These are phyloP conservation scores for Heteronetta atricapilla DNA, from an alignment of 2,113 vertebrate genomes.

Conservation along the genomic window DNA sequence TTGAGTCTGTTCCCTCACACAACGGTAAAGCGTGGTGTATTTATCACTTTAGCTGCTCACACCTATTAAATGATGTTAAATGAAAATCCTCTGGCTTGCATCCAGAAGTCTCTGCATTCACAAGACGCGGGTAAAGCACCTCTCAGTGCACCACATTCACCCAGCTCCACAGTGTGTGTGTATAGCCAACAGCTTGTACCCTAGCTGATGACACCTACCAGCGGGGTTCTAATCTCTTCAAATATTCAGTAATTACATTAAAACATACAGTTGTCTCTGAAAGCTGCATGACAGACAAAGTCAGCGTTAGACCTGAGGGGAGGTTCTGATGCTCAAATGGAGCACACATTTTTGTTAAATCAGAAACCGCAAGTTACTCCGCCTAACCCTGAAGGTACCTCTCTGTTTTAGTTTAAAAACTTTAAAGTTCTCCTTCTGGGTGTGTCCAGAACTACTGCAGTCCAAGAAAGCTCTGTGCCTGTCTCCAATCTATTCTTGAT, in stretches of 20 bases:
- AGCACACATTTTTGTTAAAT: neutral
- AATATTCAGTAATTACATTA: neutral
- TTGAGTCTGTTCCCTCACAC: neutral
- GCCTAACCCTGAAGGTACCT: slow-evolving; percentile 36
- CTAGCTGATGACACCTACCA: neutral
- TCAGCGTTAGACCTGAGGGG: neutral
- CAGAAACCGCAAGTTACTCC: neutral
- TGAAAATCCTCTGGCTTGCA: neutral
- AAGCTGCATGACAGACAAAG: neutral
- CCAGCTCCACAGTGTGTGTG: neutral
- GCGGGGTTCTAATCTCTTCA: neutral
- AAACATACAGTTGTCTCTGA: neutral
- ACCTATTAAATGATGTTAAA: neutral
- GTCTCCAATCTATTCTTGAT: neutral
- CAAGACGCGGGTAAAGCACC: neutral
- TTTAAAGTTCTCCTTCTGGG: slow-evolving; percentile 1
- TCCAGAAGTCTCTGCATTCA: neutral
- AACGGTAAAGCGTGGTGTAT: neutral
- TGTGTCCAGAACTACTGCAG: neutral
- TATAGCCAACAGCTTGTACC: neutral
- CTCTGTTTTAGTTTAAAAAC: neutral
- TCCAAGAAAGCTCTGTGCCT: neutral
- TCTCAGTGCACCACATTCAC: neutral
- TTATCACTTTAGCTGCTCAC: neutral
- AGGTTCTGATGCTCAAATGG: neutral